Evolutionary conservation across 2,888 invertebrate species (phyloP), one percentile per base, ranked within the genome.

Genomic region (Lasioglossum zephyrum): DNA sequence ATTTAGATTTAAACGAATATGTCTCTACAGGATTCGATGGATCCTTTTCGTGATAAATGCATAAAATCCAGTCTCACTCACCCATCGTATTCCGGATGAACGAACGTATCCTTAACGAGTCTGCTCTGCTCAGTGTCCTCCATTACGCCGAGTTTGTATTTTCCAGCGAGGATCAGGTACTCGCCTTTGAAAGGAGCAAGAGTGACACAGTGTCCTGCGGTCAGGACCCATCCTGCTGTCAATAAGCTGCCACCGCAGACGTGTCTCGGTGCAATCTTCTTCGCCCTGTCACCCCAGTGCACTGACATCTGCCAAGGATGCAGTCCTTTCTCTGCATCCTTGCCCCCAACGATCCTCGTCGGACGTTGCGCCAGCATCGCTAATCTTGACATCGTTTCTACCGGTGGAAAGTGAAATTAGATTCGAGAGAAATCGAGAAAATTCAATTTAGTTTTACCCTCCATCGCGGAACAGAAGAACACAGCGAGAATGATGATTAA

Each of bases 271-370:
- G 90, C 79, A 31, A 93, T 89, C 44, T 89, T 86, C 31, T 92
- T 88, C 4, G 89, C 87, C 4, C 92, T 85, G 82, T 93, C 88
- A 31, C 93, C 93, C 88, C 93, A 92, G 91, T 95, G 95, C 79
- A 96, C 90, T 3, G 96, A 96, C 1, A 96, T 93, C 81, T 96
- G 96, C 93, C 95, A 96, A 0, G 96, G 96, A 31, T 96, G 95
- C 1, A 94, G 84, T 73, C 95, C 95, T 80, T 95, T 94, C 0
- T 87, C 91, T 1, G 96, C 95, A 5, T 95, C 85, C 81, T 92
- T 92, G 16, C 94, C 94, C 2, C 94, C 94, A 11, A 94, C 93
- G 78, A 94, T 93, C 47, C 93, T 92, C 49, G 92, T 91, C 11
- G 93, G 93, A 41, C 94, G 90, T 73, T 88, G 92, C 2, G 92